Conservation (phyloP, 2,888 invertebrate species). For the Brachyptera risi region DNA sequence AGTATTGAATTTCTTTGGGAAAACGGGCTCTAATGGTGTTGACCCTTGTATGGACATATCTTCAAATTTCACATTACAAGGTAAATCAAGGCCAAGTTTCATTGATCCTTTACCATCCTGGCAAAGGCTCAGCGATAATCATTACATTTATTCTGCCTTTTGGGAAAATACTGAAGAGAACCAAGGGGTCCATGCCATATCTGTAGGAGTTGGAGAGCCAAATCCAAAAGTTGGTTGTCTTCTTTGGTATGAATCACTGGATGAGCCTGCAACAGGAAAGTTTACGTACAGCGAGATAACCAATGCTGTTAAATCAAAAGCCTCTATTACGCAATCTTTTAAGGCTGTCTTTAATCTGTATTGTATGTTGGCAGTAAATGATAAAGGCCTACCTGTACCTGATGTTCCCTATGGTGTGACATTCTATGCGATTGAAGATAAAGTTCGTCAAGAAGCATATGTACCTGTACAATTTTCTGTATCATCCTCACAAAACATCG, state of each 20-base stretch:
- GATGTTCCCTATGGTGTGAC: conserved; percentile 40
- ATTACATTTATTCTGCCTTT: conserved; percentile 66
- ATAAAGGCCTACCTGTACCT: too few species aligned
- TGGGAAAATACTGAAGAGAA: conserved; percentile 46
- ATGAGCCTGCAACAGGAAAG: conserved; percentile 57
- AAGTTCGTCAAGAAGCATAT: conserved; percentile 32
- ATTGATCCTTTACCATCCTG: conserved; percentile 57
- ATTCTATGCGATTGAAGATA: conserved; percentile 36
- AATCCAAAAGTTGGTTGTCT: conserved; percentile 58
- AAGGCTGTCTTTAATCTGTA: conserved; percentile 48
- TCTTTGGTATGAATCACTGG: conserved; percentile 59
- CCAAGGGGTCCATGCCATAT: conserved; percentile 57
- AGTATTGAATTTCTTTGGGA: conserved; percentile 82
- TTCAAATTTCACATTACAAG: conserved; percentile 49
- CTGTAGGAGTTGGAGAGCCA: conserved; percentile 52
- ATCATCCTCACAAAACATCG: conserved; percentile 40
- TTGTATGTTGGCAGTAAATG: conserved; percentile 49
- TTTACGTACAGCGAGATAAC: conserved; percentile 54
- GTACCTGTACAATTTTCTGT: conserved; percentile 35
- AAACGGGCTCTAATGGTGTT: conserved; percentile 53
- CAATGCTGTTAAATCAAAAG: conserved; percentile 47
- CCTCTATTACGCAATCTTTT: conserved; percentile 49
- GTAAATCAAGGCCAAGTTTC: conserved; percentile 2
- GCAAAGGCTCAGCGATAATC: conserved; percentile 58
- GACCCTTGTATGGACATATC: conserved; percentile 50